Evolutionary conservation across 2,888 invertebrate species (phyloP).

Genomic region (Megamerina dolium): DNA sequence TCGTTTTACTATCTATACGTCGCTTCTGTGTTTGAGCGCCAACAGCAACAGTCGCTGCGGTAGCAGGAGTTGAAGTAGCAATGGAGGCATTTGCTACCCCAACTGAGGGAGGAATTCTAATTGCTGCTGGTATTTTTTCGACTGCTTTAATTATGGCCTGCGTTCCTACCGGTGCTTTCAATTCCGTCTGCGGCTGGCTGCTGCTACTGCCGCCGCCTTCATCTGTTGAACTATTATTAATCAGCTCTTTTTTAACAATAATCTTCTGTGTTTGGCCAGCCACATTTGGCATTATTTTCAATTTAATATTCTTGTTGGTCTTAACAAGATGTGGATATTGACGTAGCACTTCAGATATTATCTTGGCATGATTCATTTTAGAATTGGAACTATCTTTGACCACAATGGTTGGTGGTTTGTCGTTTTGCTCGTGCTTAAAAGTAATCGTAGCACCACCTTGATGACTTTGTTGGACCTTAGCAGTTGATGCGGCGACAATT

Average conservation of each 20-base stretch:
- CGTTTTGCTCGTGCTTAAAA: conserved; percentile 42
- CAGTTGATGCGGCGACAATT: conserved; percentile 12
- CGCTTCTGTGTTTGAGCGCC: conserved; percentile 45
- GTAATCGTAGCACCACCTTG: conserved; percentile 31
- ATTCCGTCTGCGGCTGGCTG: not conserved
- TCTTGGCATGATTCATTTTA: conserved; percentile 70
- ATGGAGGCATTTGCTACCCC: conserved; percentile 4
- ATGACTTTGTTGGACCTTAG: no score
- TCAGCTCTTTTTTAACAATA: conserved; percentile 33
- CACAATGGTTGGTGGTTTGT: conserved; percentile 46
- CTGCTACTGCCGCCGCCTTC: conserved; percentile 15
- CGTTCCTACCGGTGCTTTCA: conserved; percentile 4
- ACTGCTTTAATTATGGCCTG: conserved; percentile 5
- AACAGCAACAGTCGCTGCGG: conserved; percentile 9
- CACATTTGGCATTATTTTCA: conserved; percentile 69
- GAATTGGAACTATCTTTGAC: conserved; percentile 46
- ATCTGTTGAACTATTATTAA: conserved; percentile 18
- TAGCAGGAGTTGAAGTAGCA: conserved; percentile 14
- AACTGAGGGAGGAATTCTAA: not conserved
- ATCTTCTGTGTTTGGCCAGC: conserved; percentile 32
- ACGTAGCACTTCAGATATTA: conserved; percentile 79
- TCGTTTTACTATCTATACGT: conserved; percentile 58
- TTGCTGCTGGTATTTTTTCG: conserved; percentile 7
- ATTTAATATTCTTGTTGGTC: conserved; percentile 78
- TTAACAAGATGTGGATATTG: conserved; percentile 84